These are phyloP conservation scores for Otus sunia DNA, from an alignment of 2,113 vertebrate species.

Conservation along the genomic window DNA sequence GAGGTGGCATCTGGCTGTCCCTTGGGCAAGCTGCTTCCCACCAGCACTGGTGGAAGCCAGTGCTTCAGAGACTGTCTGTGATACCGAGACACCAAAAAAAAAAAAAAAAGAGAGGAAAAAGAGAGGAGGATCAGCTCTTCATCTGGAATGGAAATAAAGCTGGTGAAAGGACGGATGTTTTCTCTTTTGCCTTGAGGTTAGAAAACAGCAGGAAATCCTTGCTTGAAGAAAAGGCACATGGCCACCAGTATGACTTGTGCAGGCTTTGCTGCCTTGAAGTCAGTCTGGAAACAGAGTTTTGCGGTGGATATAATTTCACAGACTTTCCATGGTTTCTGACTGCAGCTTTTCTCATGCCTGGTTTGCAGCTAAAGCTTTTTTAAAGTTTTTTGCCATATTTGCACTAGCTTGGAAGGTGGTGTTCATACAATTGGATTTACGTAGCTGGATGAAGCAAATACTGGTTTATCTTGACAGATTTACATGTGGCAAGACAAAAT, in stretches of 20 bases:
- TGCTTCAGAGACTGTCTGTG: neutral
- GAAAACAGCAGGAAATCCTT: constrained; percentile 54
- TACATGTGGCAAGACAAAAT: neutral
- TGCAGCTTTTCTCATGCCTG: neutral
- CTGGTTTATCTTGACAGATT: neutral
- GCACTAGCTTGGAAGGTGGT: neutral
- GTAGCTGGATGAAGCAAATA: neutral
- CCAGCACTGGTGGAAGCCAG: neutral
- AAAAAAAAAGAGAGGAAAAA: neutral
- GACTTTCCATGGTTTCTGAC: neutral
- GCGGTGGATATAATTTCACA: neutral
- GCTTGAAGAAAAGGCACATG: constrained; percentile 51
- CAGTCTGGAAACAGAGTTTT: neutral
- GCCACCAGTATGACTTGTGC: constrained; percentile 14
- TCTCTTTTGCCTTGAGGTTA: constrained; percentile 64
- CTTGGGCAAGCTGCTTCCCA: neutral
- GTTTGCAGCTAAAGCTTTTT: neutral
- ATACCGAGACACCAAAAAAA: neutral
- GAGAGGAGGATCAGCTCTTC: neutral
- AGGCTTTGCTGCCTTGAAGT: constrained; percentile 37
- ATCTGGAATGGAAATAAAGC: constrained; percentile 53
- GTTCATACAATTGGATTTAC: neutral
- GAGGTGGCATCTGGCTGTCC: neutral
- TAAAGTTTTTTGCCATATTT: neutral
- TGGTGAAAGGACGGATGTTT: constrained; percentile 59